These are phyloP conservation scores for Andrena chrysosceles DNA, from an alignment of 2,888 invertebrate genomes.

Conservation along the genomic window DNA sequence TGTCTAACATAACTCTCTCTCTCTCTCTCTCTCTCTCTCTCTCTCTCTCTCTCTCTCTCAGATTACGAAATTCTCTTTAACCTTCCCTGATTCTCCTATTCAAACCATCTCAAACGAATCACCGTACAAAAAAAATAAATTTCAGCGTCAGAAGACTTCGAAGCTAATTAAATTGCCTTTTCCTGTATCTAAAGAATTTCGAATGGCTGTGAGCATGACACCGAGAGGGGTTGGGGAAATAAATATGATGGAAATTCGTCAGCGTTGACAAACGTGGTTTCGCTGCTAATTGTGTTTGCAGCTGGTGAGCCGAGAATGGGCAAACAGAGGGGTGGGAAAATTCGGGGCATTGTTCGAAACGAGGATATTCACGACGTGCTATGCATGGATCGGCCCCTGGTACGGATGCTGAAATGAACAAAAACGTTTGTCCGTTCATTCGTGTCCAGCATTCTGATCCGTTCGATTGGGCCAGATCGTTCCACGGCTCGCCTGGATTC, in stretches of 20 bases:
- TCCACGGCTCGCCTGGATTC: background rate
- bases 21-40: too few species aligned
- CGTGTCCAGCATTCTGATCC: slow-evolving; percentile 13
- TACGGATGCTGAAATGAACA: slow-evolving; percentile 5
- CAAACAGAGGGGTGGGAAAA: slow-evolving; percentile 14
- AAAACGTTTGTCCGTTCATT: slow-evolving; percentile 17
- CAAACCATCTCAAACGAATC: too few species aligned
- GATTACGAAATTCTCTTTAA: too few species aligned
- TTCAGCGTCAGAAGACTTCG: too few species aligned
- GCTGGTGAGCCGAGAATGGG: slow-evolving; percentile 6
- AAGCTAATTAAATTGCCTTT: too few species aligned
- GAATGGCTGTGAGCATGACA: too few species aligned
- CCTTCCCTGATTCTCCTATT: too few species aligned
- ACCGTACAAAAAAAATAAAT: too few species aligned
- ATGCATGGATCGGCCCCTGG: background rate
- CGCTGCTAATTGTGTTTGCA: slow-evolving; percentile 26
- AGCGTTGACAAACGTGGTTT: background rate
- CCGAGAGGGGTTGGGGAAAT: background rate
- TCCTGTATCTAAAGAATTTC: too few species aligned
- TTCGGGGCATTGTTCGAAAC: slow-evolving; percentile 31
- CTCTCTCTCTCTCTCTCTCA: too few species aligned
- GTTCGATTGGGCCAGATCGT: background rate
- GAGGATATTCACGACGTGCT: slow-evolving; percentile 9
- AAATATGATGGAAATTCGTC: slow-evolving; percentile 8
- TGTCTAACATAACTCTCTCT: too few species aligned